Conservation (phyloP, 2,888 invertebrate genomes). For the Phaonia tiefii region DNA sequence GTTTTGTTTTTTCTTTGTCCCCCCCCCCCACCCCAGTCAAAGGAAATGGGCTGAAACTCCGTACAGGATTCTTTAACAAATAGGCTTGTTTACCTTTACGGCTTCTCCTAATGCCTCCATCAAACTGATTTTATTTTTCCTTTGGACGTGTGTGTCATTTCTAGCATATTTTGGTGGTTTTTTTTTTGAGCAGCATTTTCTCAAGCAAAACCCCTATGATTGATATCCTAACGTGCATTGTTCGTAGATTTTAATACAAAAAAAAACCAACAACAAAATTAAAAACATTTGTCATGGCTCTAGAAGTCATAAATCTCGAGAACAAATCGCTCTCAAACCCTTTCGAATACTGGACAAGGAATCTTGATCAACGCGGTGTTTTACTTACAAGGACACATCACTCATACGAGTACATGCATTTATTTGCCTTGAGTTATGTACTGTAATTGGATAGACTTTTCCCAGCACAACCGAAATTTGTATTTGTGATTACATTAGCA, state of each 20-base stretch:
- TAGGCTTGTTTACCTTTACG: slow-evolving; percentile 61
- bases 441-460: no score
- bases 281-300: slow-evolving; percentile 56
- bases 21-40: no score
- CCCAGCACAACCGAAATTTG: no score
- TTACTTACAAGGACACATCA: background rate
- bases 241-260: slow-evolving; percentile 35
- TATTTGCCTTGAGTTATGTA: no score
- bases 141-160: slow-evolving; percentile 42
- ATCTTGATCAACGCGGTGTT: no score
- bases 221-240: slow-evolving; percentile 46
- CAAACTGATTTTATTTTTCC: slow-evolving; percentile 35
- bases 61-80: slow-evolving; percentile 58
- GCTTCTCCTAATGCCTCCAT: slow-evolving; percentile 13
- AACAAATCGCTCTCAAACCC: background rate
- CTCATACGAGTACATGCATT: no score
- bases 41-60: slow-evolving; percentile 54
- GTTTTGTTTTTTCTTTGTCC: no score
- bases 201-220: slow-evolving; percentile 40
- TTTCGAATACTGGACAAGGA: background rate
- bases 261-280: slow-evolving; percentile 46
- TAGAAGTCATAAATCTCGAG: slow-evolving; percentile 35
- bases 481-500: no score
- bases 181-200: slow-evolving; percentile 19
- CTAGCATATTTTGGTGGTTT: slow-evolving; percentile 38